These are phyloP conservation scores for Propithecus deckenii DNA, from an alignment of 2,797 vertebrate genomes.

Conservation along the genomic window DNA sequence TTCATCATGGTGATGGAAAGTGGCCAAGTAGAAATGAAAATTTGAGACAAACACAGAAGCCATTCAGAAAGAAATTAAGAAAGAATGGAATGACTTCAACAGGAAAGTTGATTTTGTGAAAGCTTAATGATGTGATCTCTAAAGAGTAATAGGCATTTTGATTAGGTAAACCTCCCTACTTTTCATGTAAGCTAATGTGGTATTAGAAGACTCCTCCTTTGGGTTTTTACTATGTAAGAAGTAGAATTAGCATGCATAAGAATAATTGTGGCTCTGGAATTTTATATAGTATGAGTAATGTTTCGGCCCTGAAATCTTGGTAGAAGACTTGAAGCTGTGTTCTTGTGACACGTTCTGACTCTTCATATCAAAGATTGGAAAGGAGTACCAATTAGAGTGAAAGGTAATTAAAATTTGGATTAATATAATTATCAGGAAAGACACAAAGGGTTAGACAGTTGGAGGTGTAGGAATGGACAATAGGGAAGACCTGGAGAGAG, in stretches of 20 bases:
- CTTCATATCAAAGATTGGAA: neutral
- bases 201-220: neutral
- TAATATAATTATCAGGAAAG: neutral
- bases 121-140: neutral
- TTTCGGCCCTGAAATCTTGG: neutral
- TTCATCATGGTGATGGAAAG: neutral
- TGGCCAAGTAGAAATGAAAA: neutral
- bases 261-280: neutral
- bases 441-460: neutral
- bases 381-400: neutral
- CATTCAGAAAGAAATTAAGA: neutral
- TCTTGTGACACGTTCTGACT: neutral
- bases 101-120: neutral
- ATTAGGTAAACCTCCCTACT: neutral
- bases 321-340: neutral
- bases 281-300: neutral
- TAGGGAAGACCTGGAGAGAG: neutral
- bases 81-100: neutral
- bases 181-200: neutral
- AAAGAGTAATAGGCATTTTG: neutral
- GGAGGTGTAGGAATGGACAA: neutral
- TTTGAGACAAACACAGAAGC: neutral
- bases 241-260: neutral
- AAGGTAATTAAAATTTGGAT: neutral
- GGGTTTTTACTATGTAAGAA: neutral